Evolutionary conservation across 2,888 invertebrate genomes (phyloP).

Genomic region (Drosophila falleni): DNA sequence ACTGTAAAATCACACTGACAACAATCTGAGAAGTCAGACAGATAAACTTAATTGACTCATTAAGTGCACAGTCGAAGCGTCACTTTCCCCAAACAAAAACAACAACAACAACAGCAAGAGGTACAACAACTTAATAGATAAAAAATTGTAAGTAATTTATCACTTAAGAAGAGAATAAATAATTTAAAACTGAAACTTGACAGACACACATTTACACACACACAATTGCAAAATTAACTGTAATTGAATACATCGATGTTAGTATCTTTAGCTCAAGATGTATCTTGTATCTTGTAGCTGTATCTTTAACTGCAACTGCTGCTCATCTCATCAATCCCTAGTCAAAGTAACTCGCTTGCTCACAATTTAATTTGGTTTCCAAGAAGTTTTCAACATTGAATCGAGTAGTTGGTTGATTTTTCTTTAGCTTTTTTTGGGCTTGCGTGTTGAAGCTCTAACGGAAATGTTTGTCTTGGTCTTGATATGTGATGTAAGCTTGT

Average conservation of each 20-base stretch:
- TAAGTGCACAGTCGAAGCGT: conserved; percentile 53
- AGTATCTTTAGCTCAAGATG: conserved; percentile 3
- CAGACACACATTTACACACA: background rate
- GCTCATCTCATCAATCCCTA: conserved; percentile 11
- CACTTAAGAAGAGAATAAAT: conserved; percentile 49
- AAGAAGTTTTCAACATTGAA: conserved; percentile 38
- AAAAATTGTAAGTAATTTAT: conserved; percentile 65
- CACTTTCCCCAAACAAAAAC: conserved; percentile 36
- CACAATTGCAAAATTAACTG: conserved; percentile 6
- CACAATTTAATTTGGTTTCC: conserved; percentile 41
- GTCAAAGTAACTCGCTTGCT: conserved; percentile 6
- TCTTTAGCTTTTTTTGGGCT: conserved; percentile 41
- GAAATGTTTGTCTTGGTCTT: conserved; percentile 66
- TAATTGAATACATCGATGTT: conserved; percentile 18
- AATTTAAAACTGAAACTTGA: conserved; percentile 21
- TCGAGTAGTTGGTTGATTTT: conserved; percentile 12
- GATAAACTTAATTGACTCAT: conserved; percentile 71
- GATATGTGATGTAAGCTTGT: conserved; percentile 58
- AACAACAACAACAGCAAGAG: conserved; percentile 14
- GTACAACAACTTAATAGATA: conserved; percentile 60
- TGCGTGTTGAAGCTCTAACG: conserved; percentile 67
- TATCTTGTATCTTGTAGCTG: conserved; percentile 7
- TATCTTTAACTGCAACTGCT: conserved; percentile 1
- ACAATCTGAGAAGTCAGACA: conserved; percentile 27
- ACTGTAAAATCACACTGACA: conserved; percentile 18